A percentile compares a stretch with the other conserved stretches of the same genome.
Conservation (phyloP, 1,140 invertebrate genomes). For the Drosophila melanica region DNA sequence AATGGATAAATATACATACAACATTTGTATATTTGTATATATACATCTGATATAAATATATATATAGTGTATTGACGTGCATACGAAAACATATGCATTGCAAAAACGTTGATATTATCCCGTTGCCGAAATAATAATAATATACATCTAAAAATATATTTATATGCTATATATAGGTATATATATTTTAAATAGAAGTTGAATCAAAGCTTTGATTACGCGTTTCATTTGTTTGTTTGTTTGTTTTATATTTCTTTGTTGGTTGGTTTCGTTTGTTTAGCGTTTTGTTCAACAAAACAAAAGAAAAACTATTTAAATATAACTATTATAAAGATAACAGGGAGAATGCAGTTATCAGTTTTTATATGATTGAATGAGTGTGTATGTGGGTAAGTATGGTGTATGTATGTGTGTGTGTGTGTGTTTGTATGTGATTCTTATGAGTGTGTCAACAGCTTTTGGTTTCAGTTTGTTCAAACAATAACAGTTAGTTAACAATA, state of each 20-base stretch:
- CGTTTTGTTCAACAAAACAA: constrained; percentile 81
- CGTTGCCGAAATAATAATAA: constrained; percentile 80
- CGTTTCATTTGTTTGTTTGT: constrained; percentile 59
- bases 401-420: constrained; percentile 13
- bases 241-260: constrained; percentile 54
- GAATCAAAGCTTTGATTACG: constrained; percentile 79
- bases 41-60: constrained; percentile 36
- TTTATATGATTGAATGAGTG: constrained; percentile 16
- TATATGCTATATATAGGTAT: constrained; percentile 78
- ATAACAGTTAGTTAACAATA: constrained; percentile 82
- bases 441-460: constrained; percentile 74
- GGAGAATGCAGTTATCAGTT: constrained; percentile 7
- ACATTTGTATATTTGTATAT: constrained; percentile 60
- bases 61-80: constrained; percentile 71
- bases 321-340: constrained; percentile 64
- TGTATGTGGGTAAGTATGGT: constrained; percentile 11
- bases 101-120: constrained; percentile 77
- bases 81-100: constrained; percentile 84
- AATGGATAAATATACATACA: constrained; percentile 75
- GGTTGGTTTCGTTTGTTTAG: constrained; percentile 62
- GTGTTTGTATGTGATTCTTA: constrained; percentile 36
- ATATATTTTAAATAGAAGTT: constrained; percentile 79
- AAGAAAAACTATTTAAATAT: constrained; percentile 77
- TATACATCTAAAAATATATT: constrained; percentile 83
- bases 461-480: constrained; percentile 79